phyloP scores from a whole-genome alignment of 2,113 vertebrate genomes.

The Scortum barcoo region DNA sequence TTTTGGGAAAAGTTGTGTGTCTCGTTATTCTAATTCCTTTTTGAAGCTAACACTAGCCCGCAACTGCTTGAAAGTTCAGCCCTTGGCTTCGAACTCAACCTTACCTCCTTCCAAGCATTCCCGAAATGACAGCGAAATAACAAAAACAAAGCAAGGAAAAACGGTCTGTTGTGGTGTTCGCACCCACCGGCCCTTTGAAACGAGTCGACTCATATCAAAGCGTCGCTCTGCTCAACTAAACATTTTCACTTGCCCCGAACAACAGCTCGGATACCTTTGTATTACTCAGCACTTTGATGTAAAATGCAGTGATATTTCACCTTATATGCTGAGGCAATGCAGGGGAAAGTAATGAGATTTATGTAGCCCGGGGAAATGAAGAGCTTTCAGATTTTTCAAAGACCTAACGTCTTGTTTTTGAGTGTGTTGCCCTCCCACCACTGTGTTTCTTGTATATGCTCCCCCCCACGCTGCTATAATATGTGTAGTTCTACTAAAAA shows the following conservation, averaged over 20 bases:
- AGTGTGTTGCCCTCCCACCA: background rate
- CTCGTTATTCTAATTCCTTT: background rate
- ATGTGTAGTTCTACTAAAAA: slow-evolving; percentile 20
- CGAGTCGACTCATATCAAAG: slow-evolving; percentile 24
- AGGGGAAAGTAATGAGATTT: slow-evolving; percentile 63
- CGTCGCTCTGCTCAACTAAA: slow-evolving; percentile 43
- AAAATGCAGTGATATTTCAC: slow-evolving; percentile 62
- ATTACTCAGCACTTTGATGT: slow-evolving; percentile 68
- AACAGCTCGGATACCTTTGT: slow-evolving; percentile 31
- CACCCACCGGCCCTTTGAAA: slow-evolving; percentile 27
- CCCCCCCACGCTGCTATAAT: background rate
- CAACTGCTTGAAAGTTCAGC: background rate
- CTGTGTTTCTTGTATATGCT: slow-evolving; percentile 21
- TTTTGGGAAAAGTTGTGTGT: background rate
- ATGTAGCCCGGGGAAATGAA: slow-evolving; percentile 48
- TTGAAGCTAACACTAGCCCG: background rate
- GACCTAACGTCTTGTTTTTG: slow-evolving; percentile 51
- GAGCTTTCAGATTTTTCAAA: slow-evolving; percentile 40
- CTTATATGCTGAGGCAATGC: slow-evolving; percentile 46
- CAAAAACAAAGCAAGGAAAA: background rate
- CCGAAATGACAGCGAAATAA: background rate
- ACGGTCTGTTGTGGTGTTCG: background rate
- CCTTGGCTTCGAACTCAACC: background rate
- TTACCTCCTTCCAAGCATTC: background rate
- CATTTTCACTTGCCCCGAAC: slow-evolving; percentile 56